Base-by-base conservation (phyloP, 2,797 vertebrate species). In the Spea hammondii region DNA sequence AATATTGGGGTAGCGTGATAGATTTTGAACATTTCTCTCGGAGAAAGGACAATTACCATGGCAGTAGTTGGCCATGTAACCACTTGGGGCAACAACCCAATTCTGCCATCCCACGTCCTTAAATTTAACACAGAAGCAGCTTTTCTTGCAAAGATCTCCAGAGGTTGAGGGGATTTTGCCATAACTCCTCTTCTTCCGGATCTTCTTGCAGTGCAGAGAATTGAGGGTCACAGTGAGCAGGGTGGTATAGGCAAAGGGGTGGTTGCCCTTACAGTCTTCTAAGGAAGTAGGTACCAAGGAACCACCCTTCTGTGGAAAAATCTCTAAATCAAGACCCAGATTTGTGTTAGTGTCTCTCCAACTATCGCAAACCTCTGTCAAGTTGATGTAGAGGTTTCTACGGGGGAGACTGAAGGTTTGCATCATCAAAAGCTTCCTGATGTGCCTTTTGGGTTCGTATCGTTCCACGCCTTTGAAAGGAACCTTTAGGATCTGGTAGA, bases 21-120 rank as follows among this genome's bases (percentile, higher is more conserved):
- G 86, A 84, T 97, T 92, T 50, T 94, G 88, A 74, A 94, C 93
- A 0, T 94, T 91, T 0, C 94, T 93, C 72, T 98, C 88, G 0
- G 96, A 95, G 68, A 96, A 96, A 0, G 95, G 93, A 8, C 97
- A 99, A 53, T 96, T 93, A 0, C 97, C 97, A 3, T 95, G 86
- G 86, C 97, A 99, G 84, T 96, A 97, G 74, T 98, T 99, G 6
- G 97, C 96, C 89, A 97, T 84, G 90, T 97, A 99, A n/a, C 97
- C 97, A 76, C 94, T 95, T 0, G 97, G 97, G 0, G 97, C 97
- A 0, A 99, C 97, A 85, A 99, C 95, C 97, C 97, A 99, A 78
- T 95, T 94, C 87, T 97, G 94, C 97, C 97, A 99, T 12, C 96
- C 97, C 2, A 99, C 93, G 0, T 99, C 97, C 5, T 91, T 93